Evolutionary conservation across 2,113 vertebrate species (phyloP).

Genomic region (Phasianus colchicus): DNA sequence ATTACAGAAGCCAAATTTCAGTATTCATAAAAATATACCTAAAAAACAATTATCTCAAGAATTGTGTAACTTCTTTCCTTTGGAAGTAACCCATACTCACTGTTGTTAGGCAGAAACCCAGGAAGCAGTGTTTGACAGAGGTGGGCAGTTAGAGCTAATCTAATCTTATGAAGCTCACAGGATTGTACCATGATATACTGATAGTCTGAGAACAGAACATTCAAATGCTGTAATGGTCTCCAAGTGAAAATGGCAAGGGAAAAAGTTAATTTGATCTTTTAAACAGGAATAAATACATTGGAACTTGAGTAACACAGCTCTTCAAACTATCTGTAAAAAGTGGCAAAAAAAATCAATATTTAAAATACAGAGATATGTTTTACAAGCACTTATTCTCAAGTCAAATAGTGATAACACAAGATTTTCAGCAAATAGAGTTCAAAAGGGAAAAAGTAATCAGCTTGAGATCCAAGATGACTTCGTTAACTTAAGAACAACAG

Average conservation of each 20-base stretch:
- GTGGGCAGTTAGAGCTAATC: background rate
- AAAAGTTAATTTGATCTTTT: background rate
- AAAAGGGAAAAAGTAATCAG: background rate
- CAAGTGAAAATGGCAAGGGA: background rate
- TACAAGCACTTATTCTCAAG: background rate
- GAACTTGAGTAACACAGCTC: background rate
- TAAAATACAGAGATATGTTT: background rate
- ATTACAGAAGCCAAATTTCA: background rate
- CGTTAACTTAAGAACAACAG: background rate
- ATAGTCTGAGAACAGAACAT: background rate
- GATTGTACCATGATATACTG: background rate
- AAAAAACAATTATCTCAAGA: background rate
- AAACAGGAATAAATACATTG: background rate
- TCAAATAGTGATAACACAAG: background rate
- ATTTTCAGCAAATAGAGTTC: background rate
- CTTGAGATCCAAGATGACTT: background rate
- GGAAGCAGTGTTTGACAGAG: background rate
- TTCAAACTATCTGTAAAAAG: background rate
- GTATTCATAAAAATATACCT: background rate
- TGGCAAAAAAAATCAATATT: background rate
- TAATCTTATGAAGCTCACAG: background rate
- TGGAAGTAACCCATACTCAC: background rate
- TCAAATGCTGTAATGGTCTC: background rate
- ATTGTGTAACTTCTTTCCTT: background rate
- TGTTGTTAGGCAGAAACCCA: background rate